These are phyloP conservation scores for Calephelis perditalis DNA, from an alignment of 2,888 invertebrate species.

Conservation along the genomic window DNA sequence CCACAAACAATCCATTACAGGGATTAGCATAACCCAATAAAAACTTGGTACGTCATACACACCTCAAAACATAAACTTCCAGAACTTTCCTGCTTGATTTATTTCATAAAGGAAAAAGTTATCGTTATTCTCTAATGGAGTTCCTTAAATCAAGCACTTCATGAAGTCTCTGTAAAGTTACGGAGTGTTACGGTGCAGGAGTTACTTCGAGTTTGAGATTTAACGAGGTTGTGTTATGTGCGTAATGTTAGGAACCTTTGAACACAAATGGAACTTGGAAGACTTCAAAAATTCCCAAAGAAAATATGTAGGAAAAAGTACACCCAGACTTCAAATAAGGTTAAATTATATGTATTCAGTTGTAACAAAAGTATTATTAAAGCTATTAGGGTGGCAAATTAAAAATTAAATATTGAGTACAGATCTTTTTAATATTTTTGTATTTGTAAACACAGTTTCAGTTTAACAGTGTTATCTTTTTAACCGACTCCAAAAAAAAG, in stretches of 20 bases:
- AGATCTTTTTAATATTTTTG: too few species aligned
- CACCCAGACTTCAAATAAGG: too few species aligned
- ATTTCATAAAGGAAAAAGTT: conserved; percentile 8
- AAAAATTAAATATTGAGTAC: too few species aligned
- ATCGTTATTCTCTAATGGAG: conserved; percentile 12
- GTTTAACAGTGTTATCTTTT: too few species aligned
- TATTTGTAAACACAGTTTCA: too few species aligned
- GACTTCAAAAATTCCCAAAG: too few species aligned
- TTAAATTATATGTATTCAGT: too few species aligned
- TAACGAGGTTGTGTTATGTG: not conserved
- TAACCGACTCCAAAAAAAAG: too few species aligned
- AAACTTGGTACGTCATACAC: conserved; percentile 4
- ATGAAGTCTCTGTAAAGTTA: conserved; percentile 9
- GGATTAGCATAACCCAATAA: conserved; percentile 10
- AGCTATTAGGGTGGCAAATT: too few species aligned
- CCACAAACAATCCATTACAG: conserved; percentile 4
- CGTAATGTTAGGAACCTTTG: not conserved
- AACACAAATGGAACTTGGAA: not conserved
- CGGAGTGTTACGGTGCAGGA: not conserved
- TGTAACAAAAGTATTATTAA: too few species aligned
- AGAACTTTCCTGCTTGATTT: conserved; percentile 6
- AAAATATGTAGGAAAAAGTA: too few species aligned
- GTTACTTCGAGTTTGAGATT: conserved; percentile 4
- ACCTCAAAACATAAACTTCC: conserved; percentile 8
- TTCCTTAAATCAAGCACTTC: conserved; percentile 9